Evolutionary conservation across 2,113 vertebrate genomes (phyloP), one percentile per base, ranked within the genome.

Genomic region (Trematocara marginatum): DNA sequence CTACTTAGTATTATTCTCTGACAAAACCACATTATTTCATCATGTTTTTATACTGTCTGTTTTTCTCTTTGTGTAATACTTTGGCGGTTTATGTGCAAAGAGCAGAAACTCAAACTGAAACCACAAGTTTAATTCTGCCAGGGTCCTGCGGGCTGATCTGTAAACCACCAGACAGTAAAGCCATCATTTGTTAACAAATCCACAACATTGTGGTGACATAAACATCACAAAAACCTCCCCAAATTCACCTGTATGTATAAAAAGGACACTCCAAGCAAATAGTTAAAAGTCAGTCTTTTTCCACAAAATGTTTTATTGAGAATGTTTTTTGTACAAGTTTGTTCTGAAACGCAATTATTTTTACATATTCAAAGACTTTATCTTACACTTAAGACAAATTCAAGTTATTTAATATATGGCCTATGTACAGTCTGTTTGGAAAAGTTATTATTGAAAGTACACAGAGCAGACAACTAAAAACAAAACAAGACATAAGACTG

Each of bases 331-430:
- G 16, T 83, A 89, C 52, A 92, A 89, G 87, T 92, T 94, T 92
- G 87, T 94, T 94, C 90, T 90, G 93, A 93, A 95, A 92, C 94
- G 86, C 42, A 86, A 85, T 87, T 80, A n/a, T 91, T 84, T 91
- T 89, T 89, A 93, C 86, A 92, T 91, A 92, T 91, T 92, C 89
- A 92, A 94, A 93, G 84, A 88, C 76, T 85, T 91, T 87, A 91
- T 94, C 35, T 93, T 93, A 94, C 88, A 93, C 64, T 85, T 86
- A 90, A 85, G 87, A 94, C 86, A 92, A 90, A 92, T 88, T 91
- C 86, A 86, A 87, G 78, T 90, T 88, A 87, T 92, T 89, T 16
- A 90, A 92, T 91, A 83, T 47, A 88, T 81, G 81, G 89, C 66
- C 79, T 94, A 92, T 94, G 79, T 95, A 95, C 94, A 93, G 71